Conservation (phyloP, 2,113 vertebrate genomes). For the Argyrosomus japonicus region DNA sequence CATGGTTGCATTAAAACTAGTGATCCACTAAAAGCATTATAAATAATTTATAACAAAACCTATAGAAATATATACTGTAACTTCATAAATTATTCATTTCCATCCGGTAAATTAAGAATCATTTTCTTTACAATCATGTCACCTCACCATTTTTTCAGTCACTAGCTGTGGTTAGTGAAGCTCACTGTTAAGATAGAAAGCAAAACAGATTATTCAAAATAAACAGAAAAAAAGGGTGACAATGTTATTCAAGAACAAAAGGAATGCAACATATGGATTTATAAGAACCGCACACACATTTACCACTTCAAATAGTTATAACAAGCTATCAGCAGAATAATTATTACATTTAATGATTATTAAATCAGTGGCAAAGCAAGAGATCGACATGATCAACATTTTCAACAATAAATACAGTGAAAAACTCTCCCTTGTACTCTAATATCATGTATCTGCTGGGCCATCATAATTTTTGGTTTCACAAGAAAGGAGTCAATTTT, state of each 20-base stretch:
- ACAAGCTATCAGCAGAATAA: not conserved
- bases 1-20: not conserved
- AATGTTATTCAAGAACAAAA: not conserved
- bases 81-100: not conserved
- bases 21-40: not conserved
- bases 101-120: not conserved
- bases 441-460: not conserved
- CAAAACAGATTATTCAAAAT: not conserved
- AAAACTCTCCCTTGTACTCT: not conserved
- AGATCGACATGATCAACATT: not conserved
- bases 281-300: not conserved
- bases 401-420: not conserved
- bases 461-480: not conserved
- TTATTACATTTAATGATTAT: not conserved
- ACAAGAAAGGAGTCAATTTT: constrained; percentile 20
- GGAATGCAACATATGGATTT: not conserved
- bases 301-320: not conserved
- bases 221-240: not conserved
- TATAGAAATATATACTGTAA: not conserved
- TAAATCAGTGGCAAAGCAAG: not conserved
- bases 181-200: not conserved
- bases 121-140: not conserved
- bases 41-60: not conserved
- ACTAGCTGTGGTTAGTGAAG: not conserved
- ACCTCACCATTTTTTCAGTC: not conserved